These are phyloP conservation scores for Calameuta filiformis DNA, from an alignment of 2,888 invertebrate species.

Conservation along the genomic window DNA sequence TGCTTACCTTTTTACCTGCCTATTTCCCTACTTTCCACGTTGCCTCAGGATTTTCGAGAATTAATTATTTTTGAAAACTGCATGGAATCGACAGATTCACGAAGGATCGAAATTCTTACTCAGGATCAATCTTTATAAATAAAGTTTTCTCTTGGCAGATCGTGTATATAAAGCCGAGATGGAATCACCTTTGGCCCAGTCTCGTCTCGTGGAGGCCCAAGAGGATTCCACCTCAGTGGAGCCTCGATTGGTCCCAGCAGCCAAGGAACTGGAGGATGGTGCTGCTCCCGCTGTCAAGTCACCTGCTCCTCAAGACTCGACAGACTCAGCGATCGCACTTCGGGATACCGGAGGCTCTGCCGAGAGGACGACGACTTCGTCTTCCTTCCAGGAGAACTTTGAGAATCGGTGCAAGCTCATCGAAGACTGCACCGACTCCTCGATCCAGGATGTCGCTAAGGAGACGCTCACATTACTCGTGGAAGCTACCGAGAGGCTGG, in stretches of 20 bases:
- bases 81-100: neutral
- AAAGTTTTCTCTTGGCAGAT: slow-evolving; percentile 30
- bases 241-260: neutral
- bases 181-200: slow-evolving; percentile 55
- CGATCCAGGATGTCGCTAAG: neutral
- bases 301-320: neutral
- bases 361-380: neutral
- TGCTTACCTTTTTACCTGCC: neutral
- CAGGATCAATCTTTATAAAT: neutral
- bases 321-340: neutral
- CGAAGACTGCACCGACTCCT: neutral
- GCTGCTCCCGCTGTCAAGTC: neutral
- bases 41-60: neutral
- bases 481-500: neutral
- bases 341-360: neutral
- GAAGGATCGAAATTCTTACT: neutral
- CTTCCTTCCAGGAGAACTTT: neutral
- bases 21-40: neutral
- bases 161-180: slow-evolving; percentile 44
- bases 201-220: slow-evolving; percentile 42
- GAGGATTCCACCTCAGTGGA: slow-evolving; percentile 49
- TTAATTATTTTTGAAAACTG: neutral
- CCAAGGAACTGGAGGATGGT: neutral
- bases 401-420: neutral
- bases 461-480: neutral